These are phyloP conservation scores for Junonia oenone DNA, from an alignment of 2,888 invertebrate genomes.

Conservation along the genomic window DNA sequence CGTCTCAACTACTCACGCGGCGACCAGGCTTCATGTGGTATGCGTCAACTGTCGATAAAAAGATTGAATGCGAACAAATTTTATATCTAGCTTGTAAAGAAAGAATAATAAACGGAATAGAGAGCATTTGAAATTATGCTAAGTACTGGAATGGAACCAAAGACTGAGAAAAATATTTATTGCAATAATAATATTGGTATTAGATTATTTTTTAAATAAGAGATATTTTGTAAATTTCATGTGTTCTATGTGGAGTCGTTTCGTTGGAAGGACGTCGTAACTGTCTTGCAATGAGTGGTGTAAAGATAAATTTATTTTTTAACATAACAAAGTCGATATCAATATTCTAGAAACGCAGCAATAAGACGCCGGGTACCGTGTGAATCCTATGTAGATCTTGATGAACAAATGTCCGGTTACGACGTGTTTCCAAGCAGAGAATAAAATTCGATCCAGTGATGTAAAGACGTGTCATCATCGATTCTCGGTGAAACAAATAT, in stretches of 20 bases:
- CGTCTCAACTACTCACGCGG: neutral
- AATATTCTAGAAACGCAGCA: neutral
- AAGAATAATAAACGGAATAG: slow-evolving; percentile 35
- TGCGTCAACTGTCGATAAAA: slow-evolving; percentile 33
- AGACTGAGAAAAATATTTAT: slow-evolving; percentile 70
- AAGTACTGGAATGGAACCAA: slow-evolving; percentile 68
- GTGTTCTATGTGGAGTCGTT: slow-evolving; percentile 5
- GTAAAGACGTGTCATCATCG: neutral
- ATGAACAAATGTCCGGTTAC: neutral
- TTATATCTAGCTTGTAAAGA: slow-evolving; percentile 37
- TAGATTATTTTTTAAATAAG: slow-evolving; percentile 55
- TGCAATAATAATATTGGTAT: slow-evolving; percentile 59
- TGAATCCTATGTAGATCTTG: neutral
- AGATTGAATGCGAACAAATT: slow-evolving; percentile 1
- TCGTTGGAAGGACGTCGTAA: neutral
- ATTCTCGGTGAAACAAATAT: neutral
- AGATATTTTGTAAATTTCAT: slow-evolving; percentile 24
- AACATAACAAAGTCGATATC: neutral
- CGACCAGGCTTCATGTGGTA: slow-evolving; percentile 41
- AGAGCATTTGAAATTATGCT: slow-evolving; percentile 50
- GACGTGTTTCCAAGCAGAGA: neutral
- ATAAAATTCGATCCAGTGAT: neutral
- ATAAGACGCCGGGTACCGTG: neutral
- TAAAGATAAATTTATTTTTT: too few relatives aligned
- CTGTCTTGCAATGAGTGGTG: too few relatives aligned